Evolutionary conservation across 1,140 invertebrate species (phyloP).

Genomic region (Drosophila sproati): DNA sequence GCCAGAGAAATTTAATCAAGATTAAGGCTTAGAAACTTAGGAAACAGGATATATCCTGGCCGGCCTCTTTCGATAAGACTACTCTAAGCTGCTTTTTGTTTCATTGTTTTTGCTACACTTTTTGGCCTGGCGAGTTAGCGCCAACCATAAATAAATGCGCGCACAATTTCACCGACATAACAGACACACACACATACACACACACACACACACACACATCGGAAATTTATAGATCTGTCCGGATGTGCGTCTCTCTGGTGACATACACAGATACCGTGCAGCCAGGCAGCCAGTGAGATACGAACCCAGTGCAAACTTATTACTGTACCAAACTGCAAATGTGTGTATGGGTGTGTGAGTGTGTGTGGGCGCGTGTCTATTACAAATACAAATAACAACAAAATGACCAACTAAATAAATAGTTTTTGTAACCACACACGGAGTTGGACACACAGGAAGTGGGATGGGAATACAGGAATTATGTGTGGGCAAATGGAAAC

Average conservation of each 20-base stretch:
- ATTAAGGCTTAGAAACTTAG: no score
- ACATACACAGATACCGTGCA: constrained; percentile 58
- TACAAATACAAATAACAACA: constrained; percentile 80
- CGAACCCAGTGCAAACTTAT: constrained; percentile 44
- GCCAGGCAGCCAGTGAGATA: constrained; percentile 36
- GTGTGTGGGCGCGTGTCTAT: constrained; percentile 61
- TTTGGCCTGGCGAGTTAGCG: constrained; percentile 75
- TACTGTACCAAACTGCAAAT: constrained; percentile 32
- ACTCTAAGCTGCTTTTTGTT: constrained; percentile 19
- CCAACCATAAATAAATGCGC: constrained; percentile 80
- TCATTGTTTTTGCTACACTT: constrained; percentile 66
- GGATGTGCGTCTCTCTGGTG: constrained; percentile 80
- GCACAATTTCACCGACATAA: constrained; percentile 55
- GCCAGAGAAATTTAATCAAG: no score
- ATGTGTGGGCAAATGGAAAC: constrained; percentile 43
- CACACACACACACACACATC: constrained; percentile 13
- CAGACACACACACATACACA: constrained; percentile 9
- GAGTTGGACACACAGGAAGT: constrained; percentile 34
- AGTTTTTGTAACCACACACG: constrained; percentile 73
- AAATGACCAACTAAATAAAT: constrained; percentile 83
- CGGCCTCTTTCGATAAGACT: neutral
- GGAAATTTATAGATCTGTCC: constrained; percentile 80
- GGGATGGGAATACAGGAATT: constrained; percentile 27
- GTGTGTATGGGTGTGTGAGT: constrained; percentile 4
- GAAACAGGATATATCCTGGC: neutral